Evolutionary conservation across 2,797 vertebrate species (phyloP), one percentile per base, ranked within the genome.

Genomic region (Pogonophryne albipinna): DNA sequence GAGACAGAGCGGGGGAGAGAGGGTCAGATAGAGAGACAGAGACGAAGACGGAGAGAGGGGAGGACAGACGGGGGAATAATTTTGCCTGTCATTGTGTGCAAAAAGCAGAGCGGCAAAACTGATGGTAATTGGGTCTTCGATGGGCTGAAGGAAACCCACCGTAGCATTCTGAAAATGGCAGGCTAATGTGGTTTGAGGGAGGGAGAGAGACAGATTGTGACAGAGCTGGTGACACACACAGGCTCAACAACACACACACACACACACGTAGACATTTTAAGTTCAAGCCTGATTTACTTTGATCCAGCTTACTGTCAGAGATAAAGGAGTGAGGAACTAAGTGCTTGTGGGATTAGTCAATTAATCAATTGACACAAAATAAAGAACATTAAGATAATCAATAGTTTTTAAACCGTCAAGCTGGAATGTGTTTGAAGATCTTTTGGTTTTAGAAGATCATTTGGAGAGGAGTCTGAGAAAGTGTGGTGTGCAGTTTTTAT

Each of bases 111-210:
- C 81, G 57, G 87, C 88, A 92, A 89, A 91, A 92, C 84, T 93
- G 92, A 95, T 94, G 91, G 93, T 94, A 95, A 95, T 94, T 94
- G 92, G 85, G 91, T 94, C 94, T 92, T 94, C 89, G 55, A 90
- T 89, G 89, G 87, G 89, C 92, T 85, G 80, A 82, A 88, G 92
- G 94, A 95, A 94, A 95, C 88, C 89, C 94, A 94, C 94, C 91
- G 89, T 93, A 87, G 94, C 93, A 94, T 94, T 94, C 93, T 85
- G 85, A 90, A 94, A 94, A 94, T 91, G 90, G 91, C 74, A 62
- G 67, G 85, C 90, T 94, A 93, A 93, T 91, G 88, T 84, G 83
- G 84, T 82, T 87, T 83, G 75, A 89, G 79, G 81, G 70, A 86
- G 75, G 62, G 72, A 71, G 58, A 79, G 20, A 60, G 82, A 81